Evolutionary conservation across 2,888 invertebrate species (phyloP).

Genomic region (Sphinx pinastri): DNA sequence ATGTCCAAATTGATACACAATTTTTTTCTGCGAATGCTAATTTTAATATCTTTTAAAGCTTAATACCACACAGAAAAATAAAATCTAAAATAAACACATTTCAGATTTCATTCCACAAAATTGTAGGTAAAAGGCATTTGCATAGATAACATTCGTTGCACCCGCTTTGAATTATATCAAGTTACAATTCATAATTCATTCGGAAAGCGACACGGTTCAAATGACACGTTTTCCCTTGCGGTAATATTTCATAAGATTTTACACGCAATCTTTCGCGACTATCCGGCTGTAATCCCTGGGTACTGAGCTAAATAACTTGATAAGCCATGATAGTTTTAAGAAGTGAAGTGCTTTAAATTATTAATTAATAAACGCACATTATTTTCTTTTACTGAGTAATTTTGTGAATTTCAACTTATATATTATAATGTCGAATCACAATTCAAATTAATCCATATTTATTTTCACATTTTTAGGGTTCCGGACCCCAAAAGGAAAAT

Average conservation of each 20-base stretch:
- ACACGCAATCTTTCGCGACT: constrained; percentile 32
- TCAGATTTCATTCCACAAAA: not conserved
- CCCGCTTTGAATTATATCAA: constrained; percentile 42
- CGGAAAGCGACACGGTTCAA: constrained; percentile 42
- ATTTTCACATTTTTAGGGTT: too few species aligned
- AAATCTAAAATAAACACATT: not conserved
- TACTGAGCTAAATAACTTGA: not conserved
- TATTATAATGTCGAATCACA: too few species aligned
- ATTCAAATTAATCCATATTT: too few species aligned
- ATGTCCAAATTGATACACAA: too few species aligned
- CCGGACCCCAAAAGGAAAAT: too few species aligned
- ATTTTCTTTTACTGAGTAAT: too few species aligned
- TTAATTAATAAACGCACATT: too few species aligned
- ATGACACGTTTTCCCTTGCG: constrained; percentile 41
- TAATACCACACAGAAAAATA: not conserved
- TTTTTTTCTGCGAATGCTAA: not conserved
- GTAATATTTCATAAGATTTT: constrained; percentile 39
- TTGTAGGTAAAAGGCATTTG: constrained; percentile 41
- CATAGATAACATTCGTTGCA: constrained; percentile 47
- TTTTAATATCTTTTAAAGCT: not conserved
- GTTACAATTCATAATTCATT: constrained; percentile 50
- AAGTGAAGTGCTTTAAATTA: not conserved
- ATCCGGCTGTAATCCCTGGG: not conserved
- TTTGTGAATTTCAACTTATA: too few species aligned
- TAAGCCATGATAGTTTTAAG: not conserved